Evolutionary conservation across 1,140 invertebrate genomes (phyloP), one percentile per base, ranked within the genome.

Genomic region (Solenopsis fugax): DNA sequence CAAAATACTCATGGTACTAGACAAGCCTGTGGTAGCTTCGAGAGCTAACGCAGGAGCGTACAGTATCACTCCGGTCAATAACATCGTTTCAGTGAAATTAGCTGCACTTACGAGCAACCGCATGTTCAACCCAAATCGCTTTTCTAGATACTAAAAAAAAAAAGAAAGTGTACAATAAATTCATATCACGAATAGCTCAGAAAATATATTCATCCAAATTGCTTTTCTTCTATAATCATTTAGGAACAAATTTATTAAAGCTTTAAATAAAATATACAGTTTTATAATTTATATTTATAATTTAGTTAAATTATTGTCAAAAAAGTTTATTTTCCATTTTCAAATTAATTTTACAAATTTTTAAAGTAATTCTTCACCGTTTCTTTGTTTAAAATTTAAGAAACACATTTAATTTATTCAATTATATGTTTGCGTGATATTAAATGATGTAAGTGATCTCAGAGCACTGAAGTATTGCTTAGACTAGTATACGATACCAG

Each of bases 31-130:
- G 41, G 99, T 98, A n/a, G 98, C 97, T 94, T 98, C 98, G 18
- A 99, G 92, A 0, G 98, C 98, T 85, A 99, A 96, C 1, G 98
- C 97, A 1, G 99, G 99, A 0, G 98, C 98, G 94, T 98, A 99
- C 0, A 99, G 95, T 1, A 99, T 98, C 82, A 99, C 97, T 0
- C 98, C 98, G 96, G 99, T 98, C 92, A 99, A 99, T 13, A 99
- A 93, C 24, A 98, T 95, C 96, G 98, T 97, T 95, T 98, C 97
- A 1, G 98, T 85, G 7, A 97, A 97, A 91, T 98, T 98, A 0
- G 97, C 97, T 2, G 97, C 76, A 3, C 98, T 98, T 1, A 98
- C 97, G 10, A 96, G 90, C 81, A 98, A 91, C 87, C 98, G 95
- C n/a, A 97, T 96, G 13, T 93, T 93, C 60, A 96, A 95, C 1